Percentiles rank a stretch among this genome's conserved stretches.
These are phyloP conservation scores for Erpobdella octoculata DNA, from an alignment of 2,888 invertebrate genomes.

Conservation along the genomic window DNA sequence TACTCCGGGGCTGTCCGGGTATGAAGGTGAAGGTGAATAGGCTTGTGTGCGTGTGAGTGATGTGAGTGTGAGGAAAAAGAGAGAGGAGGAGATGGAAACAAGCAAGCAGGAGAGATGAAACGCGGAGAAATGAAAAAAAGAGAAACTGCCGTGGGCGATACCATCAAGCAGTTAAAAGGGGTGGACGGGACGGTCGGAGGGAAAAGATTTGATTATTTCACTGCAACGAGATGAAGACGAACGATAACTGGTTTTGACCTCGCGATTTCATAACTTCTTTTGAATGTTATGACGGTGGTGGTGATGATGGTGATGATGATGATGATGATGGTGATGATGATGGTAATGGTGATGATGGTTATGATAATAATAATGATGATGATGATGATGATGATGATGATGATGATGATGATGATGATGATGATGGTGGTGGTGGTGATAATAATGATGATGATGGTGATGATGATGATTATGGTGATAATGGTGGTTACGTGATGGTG, in stretches of 20 bases:
- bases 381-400: not conserved
- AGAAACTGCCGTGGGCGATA: not conserved
- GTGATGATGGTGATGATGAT: not conserved
- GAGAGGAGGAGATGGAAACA: not conserved
- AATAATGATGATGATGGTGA: not conserved
- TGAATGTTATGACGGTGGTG: no score
- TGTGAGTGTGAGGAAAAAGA: not conserved
- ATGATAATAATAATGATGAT: not conserved
- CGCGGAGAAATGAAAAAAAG: not conserved
- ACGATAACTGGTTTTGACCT: no score
- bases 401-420: not conserved
- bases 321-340: not conserved
- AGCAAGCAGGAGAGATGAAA: not conserved
- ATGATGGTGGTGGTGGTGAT: not conserved
- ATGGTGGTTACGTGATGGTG: not conserved
- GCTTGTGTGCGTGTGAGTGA: not conserved
- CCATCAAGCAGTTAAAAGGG: not conserved
- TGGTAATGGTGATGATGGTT: not conserved
- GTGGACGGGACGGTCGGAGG: no score
- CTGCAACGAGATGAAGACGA: no score
- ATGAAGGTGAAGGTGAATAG: not conserved
- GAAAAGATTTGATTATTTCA: no score
- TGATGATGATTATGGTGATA: not conserved
- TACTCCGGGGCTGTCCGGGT: no score
- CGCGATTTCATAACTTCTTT: no score